These are phyloP conservation scores for Noctua comes DNA, from an alignment of 2,888 invertebrate species.

Conservation along the genomic window DNA sequence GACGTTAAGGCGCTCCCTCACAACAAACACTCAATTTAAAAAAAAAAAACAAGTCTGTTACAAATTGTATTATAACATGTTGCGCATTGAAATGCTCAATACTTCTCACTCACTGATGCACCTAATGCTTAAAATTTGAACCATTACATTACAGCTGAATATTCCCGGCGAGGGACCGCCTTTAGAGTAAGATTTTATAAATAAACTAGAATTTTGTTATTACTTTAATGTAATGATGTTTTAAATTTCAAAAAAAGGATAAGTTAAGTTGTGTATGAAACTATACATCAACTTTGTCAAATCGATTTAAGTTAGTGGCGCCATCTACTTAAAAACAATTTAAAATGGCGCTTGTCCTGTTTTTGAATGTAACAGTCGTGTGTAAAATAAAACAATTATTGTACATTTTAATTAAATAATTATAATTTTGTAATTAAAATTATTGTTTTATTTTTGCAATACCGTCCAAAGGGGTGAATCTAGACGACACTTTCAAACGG, in stretches of 20 bases:
- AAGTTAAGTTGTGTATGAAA: not conserved
- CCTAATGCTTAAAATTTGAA: not conserved
- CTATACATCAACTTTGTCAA: not conserved
- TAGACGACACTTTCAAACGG: not conserved
- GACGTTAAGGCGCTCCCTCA: not conserved
- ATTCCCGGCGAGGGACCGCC: not conserved
- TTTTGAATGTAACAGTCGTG: conserved; percentile 26
- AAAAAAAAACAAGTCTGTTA: not conserved
- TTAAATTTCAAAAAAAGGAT: conserved; percentile 23
- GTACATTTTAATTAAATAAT: conserved; percentile 45
- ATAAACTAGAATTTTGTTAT: conserved; percentile 25
- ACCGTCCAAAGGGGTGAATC: not conserved
- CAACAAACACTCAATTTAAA: not conserved
- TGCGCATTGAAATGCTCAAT: not conserved
- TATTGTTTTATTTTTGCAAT: conserved; percentile 28
- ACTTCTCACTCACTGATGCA: not conserved
- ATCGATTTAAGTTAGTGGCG: not conserved
- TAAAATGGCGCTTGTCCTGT: conserved; percentile 16
- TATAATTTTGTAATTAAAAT: conserved; percentile 32
- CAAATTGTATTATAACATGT: not conserved
- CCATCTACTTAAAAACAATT: not conserved
- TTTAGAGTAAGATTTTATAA: conserved; percentile 35
- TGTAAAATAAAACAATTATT: conserved; percentile 27
- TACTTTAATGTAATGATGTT: conserved; percentile 20
- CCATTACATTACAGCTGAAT: not conserved